These are phyloP conservation scores for Anseranas semipalmata DNA, from an alignment of 2,113 vertebrate species.

Conservation along the genomic window DNA sequence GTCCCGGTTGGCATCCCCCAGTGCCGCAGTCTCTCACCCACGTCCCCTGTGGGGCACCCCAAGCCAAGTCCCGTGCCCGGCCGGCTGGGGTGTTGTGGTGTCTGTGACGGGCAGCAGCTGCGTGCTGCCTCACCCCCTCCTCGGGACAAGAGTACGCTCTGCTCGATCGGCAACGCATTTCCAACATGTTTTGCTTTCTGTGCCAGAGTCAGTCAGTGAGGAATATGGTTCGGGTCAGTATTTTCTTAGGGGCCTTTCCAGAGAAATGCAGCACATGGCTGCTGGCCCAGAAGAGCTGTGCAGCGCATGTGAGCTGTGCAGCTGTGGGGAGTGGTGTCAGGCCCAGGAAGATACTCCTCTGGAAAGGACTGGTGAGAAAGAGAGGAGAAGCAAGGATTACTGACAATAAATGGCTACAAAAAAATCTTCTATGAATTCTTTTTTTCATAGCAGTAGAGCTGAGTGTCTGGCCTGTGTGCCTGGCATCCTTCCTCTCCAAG, in stretches of 20 bases:
- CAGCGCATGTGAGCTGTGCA: neutral
- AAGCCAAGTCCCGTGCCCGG: neutral
- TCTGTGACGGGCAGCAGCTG: slow-evolving; percentile 29
- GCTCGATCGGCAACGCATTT: neutral
- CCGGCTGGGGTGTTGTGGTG: neutral
- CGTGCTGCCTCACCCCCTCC: neutral
- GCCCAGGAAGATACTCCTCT: neutral
- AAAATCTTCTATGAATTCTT: neutral
- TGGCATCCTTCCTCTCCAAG: neutral
- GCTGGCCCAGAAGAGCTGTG: neutral
- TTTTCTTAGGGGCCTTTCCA: slow-evolving; percentile 20
- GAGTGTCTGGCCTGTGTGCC: neutral
- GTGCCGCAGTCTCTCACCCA: neutral
- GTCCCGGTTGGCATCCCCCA: accelerated
- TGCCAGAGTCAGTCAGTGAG: neutral
- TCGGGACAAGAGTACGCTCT: neutral
- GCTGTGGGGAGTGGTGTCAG: neutral
- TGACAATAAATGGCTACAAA: neutral
- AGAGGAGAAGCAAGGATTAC: neutral
- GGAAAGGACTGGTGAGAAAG: neutral
- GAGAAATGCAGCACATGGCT: neutral
- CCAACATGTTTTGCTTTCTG: neutral
- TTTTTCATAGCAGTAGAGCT: neutral
- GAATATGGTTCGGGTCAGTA: neutral
- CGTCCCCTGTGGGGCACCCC: accelerated